phyloP scores from a whole-genome alignment of 2,888 invertebrate genomes.

The Lampropteryx suffumata region DNA sequence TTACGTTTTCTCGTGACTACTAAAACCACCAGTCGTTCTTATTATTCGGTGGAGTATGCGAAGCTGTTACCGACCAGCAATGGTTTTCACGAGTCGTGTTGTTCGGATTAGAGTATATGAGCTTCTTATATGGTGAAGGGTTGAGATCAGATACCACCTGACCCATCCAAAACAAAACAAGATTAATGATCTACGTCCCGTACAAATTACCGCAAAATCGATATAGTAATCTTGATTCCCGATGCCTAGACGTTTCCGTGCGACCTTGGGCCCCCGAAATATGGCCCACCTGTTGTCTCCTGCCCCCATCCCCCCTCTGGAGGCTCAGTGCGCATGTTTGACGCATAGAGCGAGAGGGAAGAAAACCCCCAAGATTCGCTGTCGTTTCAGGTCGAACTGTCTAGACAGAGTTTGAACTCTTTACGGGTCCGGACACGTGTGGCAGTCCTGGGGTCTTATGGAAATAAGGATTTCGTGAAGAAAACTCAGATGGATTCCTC shows the following conservation, averaged over 20 bases:
- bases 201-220: slow-evolving; percentile 61
- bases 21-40: no score
- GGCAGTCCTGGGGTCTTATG: slow-evolving; percentile 46
- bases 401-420: slow-evolving; percentile 80
- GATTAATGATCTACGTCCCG: slow-evolving; percentile 29
- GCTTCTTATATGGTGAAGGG: no score
- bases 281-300: slow-evolving; percentile 72
- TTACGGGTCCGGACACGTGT: slow-evolving; percentile 62
- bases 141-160: background rate
- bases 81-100: no score
- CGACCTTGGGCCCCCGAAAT: slow-evolving; percentile 68
- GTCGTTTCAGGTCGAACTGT: slow-evolving; percentile 73
- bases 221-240: slow-evolving; percentile 67
- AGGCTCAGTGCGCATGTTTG: slow-evolving; percentile 70
- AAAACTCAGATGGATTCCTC: slow-evolving; percentile 26
- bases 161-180: slow-evolving; percentile 1
- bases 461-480: slow-evolving; percentile 46
- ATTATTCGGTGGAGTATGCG: no score
- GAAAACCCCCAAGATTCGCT: slow-evolving; percentile 43
- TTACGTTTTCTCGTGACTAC: no score
- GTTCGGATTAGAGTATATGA: no score
- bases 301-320: slow-evolving; percentile 40
- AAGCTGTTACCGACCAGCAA: no score
- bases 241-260: slow-evolving; percentile 77
- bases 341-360: slow-evolving; percentile 61